Conservation (phyloP, 2,113 vertebrate genomes). For the Toxotes chatareus region DNA sequence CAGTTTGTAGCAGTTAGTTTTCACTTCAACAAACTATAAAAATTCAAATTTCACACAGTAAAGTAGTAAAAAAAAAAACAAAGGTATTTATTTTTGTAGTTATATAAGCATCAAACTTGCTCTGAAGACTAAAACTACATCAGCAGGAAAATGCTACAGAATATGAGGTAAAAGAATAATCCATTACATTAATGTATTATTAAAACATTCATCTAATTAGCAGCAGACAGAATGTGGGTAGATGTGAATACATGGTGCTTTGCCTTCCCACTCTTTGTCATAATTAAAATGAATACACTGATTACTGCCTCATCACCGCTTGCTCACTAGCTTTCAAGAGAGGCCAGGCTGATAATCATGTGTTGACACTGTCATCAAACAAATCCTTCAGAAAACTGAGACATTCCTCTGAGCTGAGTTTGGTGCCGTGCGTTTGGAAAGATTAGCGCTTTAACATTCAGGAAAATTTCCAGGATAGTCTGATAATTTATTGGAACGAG, state of each 20-base stretch:
- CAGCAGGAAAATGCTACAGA: background rate
- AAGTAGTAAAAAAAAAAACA: background rate
- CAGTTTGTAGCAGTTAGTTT: background rate
- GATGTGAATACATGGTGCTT: background rate
- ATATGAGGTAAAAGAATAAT: background rate
- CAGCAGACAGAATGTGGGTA: too few relatives aligned
- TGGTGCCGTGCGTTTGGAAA: background rate
- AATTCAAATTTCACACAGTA: too few relatives aligned
- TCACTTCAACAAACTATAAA: background rate
- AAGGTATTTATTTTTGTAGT: background rate
- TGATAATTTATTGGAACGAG: background rate
- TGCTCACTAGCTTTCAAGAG: background rate
- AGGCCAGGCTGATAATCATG: background rate
- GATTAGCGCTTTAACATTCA: background rate
- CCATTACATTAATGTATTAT: background rate
- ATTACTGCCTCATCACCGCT: background rate
- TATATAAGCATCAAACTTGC: background rate
- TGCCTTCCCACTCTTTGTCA: background rate
- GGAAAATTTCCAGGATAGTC: background rate
- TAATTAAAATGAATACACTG: background rate
- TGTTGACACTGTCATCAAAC: background rate
- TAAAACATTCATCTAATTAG: too few relatives aligned
- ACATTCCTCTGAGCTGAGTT: too few relatives aligned
- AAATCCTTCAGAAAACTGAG: too few relatives aligned
- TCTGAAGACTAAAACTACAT: background rate